Evolutionary conservation across 2,888 invertebrate genomes (phyloP).

Genomic region (Cecidostiba fungosa): DNA sequence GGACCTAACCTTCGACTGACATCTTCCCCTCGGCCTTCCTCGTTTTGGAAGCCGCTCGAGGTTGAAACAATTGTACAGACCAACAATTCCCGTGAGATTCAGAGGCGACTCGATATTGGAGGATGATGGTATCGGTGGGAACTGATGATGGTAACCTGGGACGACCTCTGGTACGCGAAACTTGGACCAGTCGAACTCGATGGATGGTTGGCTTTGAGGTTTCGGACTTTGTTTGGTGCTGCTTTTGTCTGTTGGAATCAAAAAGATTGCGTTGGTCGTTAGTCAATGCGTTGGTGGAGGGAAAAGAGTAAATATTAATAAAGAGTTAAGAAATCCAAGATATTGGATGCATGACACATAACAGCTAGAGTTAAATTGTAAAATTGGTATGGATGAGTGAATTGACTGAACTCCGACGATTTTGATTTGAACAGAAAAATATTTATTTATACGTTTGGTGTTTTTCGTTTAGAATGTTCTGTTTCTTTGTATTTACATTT

Average conservation of each 20-base stretch:
- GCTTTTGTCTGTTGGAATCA: not conserved
- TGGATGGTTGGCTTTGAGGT: not conserved
- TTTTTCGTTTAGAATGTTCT: not conserved
- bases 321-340: not conserved
- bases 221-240: not conserved
- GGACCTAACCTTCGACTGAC: not conserved
- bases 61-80: not conserved
- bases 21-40: constrained; percentile 45
- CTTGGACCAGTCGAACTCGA: constrained; percentile 9
- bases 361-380: constrained; percentile 46
- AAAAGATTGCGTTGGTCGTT: not conserved
- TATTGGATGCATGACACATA: constrained; percentile 7
- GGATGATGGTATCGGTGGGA: not conserved
- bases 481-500: not conserved
- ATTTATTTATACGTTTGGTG: not conserved
- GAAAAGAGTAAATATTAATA: not conserved
- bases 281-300: not conserved
- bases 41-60: constrained; percentile 47
- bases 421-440: not conserved
- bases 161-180: not conserved
- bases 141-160: not conserved
- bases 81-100: not conserved
- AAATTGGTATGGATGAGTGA: not conserved
- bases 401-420: not conserved
- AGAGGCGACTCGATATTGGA: not conserved